Conservation (phyloP, 2,888 invertebrate genomes). For the Ectobius pallidus region DNA sequence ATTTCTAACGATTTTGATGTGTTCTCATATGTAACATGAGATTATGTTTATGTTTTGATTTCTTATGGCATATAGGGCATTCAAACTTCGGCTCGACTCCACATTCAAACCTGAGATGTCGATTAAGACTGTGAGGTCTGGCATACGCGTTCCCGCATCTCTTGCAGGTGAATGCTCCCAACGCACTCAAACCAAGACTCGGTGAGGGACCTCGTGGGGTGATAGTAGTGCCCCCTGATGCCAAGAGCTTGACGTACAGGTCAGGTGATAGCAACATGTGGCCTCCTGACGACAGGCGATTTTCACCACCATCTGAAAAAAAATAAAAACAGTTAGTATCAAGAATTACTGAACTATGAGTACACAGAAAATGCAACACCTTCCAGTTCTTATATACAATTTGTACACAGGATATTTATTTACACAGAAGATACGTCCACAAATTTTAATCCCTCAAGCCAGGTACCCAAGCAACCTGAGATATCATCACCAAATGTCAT, state of each 20-base stretch:
- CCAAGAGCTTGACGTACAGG: constrained; percentile 29
- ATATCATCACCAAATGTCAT: no score
- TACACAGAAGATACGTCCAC: no score
- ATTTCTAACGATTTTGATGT: constrained; percentile 52
- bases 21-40: constrained; percentile 58
- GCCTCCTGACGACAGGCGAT: constrained; percentile 31
- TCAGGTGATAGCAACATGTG: constrained; percentile 32
- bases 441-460: no score
- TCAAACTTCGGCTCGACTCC: constrained; percentile 66
- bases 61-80: constrained; percentile 66
- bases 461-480: no score
- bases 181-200: neutral
- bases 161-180: constrained; percentile 53
- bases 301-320: constrained; percentile 30
- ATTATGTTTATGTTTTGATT: constrained; percentile 62
- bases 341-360: no score
- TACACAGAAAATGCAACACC: no score
- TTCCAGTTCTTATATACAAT: no score
- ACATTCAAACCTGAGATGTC: constrained; percentile 66
- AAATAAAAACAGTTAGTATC: neutral
- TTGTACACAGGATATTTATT: no score
- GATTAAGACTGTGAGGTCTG: constrained; percentile 61
- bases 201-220: neutral
- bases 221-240: neutral
- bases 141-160: constrained; percentile 65